A percentile compares a stretch with the other conserved stretches of the same genome.
Conservation (phyloP, 2,113 vertebrate species). For the Rattus norvegicus region GRCr8 NC_086019.1:186233001-186233500, state of each 20-base stretch:
- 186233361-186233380: neutral
- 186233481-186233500: too few relatives aligned
- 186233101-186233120: neutral
- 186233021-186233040: neutral
- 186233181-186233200: neutral
- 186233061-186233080: neutral
- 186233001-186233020: neutral
- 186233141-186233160: neutral
- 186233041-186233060: neutral
- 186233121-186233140: neutral
- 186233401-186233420: neutral
- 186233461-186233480: neutral
- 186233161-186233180: neutral
- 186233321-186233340: neutral
- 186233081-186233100: neutral
- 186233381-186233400: neutral
- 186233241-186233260: neutral
- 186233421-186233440: neutral
- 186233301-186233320: neutral
- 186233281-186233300: neutral
- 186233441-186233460: neutral
- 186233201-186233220: neutral
- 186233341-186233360: neutral
- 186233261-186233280: neutral
- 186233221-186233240: neutral